These are phyloP conservation scores for Camponotus vicinus DNA, from an alignment of 1,140 invertebrate genomes.

Conservation along the genomic window DNA sequence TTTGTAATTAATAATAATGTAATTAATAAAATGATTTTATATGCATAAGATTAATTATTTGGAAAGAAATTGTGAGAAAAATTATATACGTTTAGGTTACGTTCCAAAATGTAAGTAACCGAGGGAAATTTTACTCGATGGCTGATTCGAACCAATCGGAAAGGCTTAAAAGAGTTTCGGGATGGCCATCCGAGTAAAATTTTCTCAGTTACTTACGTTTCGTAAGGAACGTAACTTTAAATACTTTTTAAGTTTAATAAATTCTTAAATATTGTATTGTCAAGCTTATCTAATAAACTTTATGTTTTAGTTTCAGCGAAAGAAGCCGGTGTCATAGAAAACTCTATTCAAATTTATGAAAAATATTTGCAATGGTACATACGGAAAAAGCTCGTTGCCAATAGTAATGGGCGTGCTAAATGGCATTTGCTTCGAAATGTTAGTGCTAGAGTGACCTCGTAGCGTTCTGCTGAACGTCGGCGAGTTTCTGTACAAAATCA, in stretches of 20 bases:
- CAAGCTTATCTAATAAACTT: background rate
- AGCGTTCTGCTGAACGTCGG: constrained; percentile 89
- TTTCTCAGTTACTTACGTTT: too few relatives aligned
- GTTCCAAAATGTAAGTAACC: too few relatives aligned
- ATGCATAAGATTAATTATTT: too few relatives aligned
- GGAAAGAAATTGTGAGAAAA: background rate
- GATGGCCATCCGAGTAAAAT: too few relatives aligned
- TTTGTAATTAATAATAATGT: too few relatives aligned
- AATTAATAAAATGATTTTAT: too few relatives aligned
- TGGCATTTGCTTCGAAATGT: constrained; percentile 90
- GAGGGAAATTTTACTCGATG: too few relatives aligned
- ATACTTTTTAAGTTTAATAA: too few relatives aligned
- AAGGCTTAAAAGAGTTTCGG: too few relatives aligned
- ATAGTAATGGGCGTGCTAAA: constrained; percentile 89
- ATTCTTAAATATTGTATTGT: constrained; percentile 79
- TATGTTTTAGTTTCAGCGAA: constrained; percentile 88
- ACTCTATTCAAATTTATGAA: constrained; percentile 89
- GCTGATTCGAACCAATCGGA: too few relatives aligned
- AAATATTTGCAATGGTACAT: constrained; percentile 91
- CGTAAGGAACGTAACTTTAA: too few relatives aligned
- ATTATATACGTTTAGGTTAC: too few relatives aligned
- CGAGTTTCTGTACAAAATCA: constrained; percentile 95
- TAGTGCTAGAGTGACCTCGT: constrained; percentile 89
- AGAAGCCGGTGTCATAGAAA: constrained; percentile 89
- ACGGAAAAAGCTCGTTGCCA: constrained; percentile 64